phyloP scores from a whole-genome alignment of 2,888 invertebrate species.

The Bellardia pandia region DNA sequence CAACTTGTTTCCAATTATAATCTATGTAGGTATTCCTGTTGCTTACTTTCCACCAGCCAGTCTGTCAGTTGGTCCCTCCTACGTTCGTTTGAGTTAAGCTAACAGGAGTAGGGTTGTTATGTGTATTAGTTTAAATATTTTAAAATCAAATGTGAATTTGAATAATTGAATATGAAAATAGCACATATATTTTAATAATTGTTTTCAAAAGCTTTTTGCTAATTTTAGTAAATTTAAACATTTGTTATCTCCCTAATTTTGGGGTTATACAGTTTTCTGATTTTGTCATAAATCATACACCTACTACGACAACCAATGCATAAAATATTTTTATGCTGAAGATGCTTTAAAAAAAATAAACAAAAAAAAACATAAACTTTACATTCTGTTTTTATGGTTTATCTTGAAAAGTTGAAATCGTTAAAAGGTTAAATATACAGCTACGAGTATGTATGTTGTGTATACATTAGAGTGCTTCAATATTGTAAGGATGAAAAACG shows the following conservation, averaged over 20 bases:
- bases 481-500: too few relatives aligned
- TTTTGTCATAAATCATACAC: neutral
- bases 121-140: too few relatives aligned
- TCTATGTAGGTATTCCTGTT: neutral
- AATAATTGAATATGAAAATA: too few relatives aligned
- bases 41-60: neutral
- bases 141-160: too few relatives aligned
- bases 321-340: neutral
- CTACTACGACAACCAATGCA: neutral
- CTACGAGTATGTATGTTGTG: too few relatives aligned
- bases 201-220: too few relatives aligned
- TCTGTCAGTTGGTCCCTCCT: neutral
- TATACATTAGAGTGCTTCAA: too few relatives aligned
- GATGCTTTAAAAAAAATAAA: neutral
- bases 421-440: too few relatives aligned
- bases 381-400: too few relatives aligned
- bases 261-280: neutral
- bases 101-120: neutral
- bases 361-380: neutral
- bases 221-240: too few relatives aligned
- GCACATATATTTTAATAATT: too few relatives aligned
- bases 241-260: neutral
- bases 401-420: too few relatives aligned
- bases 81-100: neutral
- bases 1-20: conserved; percentile 10